These are phyloP conservation scores for Platynereis dumerilii DNA, from an alignment of 2,888 invertebrate genomes.

Conservation along the genomic window DNA sequence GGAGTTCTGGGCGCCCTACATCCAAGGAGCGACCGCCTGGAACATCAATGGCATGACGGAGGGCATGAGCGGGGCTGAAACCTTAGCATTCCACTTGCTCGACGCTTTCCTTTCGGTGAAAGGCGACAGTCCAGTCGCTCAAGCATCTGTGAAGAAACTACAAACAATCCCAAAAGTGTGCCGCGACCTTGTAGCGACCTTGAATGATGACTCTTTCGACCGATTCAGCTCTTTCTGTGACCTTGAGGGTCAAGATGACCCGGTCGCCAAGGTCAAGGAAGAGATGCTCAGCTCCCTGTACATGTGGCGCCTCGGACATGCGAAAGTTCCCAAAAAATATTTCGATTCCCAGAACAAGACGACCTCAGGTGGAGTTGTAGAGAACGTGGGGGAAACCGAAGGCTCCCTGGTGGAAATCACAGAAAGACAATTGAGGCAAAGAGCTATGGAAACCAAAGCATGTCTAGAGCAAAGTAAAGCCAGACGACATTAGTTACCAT, in stretches of 20 bases:
- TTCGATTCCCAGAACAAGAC: too few relatives aligned
- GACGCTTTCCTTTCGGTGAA: conserved; percentile 12
- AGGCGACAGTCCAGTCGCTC: background rate
- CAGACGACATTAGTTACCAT: too few relatives aligned
- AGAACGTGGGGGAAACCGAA: too few relatives aligned
- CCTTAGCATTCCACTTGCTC: conserved; percentile 1
- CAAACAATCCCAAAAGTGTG: background rate
- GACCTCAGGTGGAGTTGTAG: too few relatives aligned
- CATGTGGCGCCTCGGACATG: too few relatives aligned
- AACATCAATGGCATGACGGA: conserved; percentile 6
- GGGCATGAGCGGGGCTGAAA: conserved; percentile 16
- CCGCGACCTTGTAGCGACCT: background rate
- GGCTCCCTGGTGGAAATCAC: too few relatives aligned
- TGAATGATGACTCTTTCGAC: background rate
- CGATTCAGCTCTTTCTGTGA: background rate
- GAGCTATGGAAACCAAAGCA: too few relatives aligned
- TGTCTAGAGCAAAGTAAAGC: too few relatives aligned
- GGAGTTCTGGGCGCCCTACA: conserved; percentile 7
- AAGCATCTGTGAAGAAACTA: background rate
- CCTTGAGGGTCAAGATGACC: background rate
- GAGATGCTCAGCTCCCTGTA: too few relatives aligned
- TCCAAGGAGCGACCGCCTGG: conserved; percentile 13
- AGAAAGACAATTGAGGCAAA: too few relatives aligned
- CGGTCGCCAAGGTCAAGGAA: too few relatives aligned
- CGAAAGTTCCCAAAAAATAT: too few relatives aligned